Base-by-base conservation (phyloP, 2,113 vertebrate genomes). In the Alexandromys fortis region DNA sequence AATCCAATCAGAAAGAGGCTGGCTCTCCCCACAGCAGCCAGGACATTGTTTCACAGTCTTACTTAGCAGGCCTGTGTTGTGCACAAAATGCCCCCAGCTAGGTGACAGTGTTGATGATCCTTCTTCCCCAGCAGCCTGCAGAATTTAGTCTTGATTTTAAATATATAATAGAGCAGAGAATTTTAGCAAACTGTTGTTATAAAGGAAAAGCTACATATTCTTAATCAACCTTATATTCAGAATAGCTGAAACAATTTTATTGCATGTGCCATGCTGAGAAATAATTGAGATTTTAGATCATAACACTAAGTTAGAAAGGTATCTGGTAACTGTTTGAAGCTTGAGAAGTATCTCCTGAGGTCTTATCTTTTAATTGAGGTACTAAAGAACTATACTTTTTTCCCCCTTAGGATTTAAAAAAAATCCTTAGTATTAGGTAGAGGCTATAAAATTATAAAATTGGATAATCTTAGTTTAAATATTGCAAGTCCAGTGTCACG, bases 221-320 rank as follows among this genome's bases (percentile, higher is more conserved):
- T 67, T 55, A 77, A 83, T 76, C 93, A 76, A 88, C 33, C 45
- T 26, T 95, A 0, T 91, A 86, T 78, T 91, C 92, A 93, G 77
- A 88, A 9, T 93, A 65, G 49, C 28, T 63, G 67, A 94, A 95
- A 95, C 26, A 81, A 85, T 79, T 67, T 95, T 30, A 52, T 81
- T 93, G 30, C 38, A 49, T 90, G 78, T 91, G 92, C 88, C 55
- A 75, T 79, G 35, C 30, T 94, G 63, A 93, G 89, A 97, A 89
- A 55, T 93, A 94, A 73, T 92, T 85, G 5, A 86, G 61, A 61
- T n/a, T 70, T 83, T 83, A 68, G 61, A 19, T 92, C 85, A 42
- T 91, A 72, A 95, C 9, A n/a, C 26, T 52, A 21, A 94, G 21
- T 58, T 55, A 96, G 65, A 75, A 28, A 78, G 73, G 1, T 72